Evolutionary conservation across 2,888 invertebrate species (phyloP), one percentile per base, ranked within the genome.

Genomic region (Rhopalosiphum nymphaeae): DNA sequence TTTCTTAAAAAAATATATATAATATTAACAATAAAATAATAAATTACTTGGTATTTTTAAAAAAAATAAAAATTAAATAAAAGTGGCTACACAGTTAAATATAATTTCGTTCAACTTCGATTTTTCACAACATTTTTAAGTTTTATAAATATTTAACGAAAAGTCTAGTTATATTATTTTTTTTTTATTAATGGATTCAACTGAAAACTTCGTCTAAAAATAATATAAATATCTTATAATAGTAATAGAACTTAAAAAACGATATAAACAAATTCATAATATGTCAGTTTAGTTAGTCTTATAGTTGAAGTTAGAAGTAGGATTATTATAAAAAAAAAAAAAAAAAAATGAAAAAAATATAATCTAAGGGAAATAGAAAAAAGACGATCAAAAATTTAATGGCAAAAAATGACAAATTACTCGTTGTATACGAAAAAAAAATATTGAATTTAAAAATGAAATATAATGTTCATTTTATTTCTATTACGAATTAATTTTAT

Each of bases 261-360:
- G n/a, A 49, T 25, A 87, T n/a, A n/a, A 87, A 61, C 25, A 1
- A n/a, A 67, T 67, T 46, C 78, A 36, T n/a, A 61, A 21, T 26
- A n/a, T 44, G 61, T 29, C 46, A 21, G 10, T 67, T n/a, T n/a
- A 90, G 21, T 78, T 78, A 53, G 53, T 53, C 5, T 53, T 53
- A 26, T 25, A n/a, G 44, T 36, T 61, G 3, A 67, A 53, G 21
- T 53, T 25, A n/a, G 16, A n/a, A 61, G 13, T 26, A n/a, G 26
- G 26, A 29, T 7, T 42, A 46, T 0, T 21, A 36, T 56, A 89
- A 53, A n/a, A n/a, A n/a, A 87, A 44, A 46, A 46, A 1, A 61
- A 67, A 91, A 53, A 91, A 36, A 53, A 42, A 78, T 78, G 9
- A 53, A 91, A 91, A 91, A 91, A 91, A 91, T 53, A 84, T 84